These are phyloP conservation scores for Hypotaenidia okinawae DNA, from an alignment of 2,797 vertebrate genomes.

Conservation along the genomic window DNA sequence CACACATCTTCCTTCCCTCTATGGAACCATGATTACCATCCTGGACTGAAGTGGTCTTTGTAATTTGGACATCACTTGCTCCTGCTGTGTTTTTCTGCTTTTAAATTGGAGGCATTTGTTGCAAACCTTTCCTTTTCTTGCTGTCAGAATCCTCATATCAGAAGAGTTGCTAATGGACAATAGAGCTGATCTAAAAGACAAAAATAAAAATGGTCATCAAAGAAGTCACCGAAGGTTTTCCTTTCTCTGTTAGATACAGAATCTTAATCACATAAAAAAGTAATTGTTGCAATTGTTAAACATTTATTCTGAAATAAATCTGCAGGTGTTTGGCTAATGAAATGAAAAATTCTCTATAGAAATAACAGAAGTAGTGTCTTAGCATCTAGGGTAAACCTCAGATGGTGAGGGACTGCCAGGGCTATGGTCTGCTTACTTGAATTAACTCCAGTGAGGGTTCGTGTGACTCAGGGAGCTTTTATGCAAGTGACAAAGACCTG, in stretches of 20 bases:
- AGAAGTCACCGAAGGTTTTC: not conserved
- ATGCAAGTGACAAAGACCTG: not conserved
- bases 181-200: not conserved
- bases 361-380: not conserved
- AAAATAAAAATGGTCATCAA: not conserved
- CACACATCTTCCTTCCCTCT: slow-evolving; percentile 34
- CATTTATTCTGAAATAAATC: not conserved
- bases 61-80: slow-evolving; percentile 28
- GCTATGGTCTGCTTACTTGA: not conserved
- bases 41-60: not conserved
- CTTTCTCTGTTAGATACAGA: not conserved
- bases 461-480: not conserved
- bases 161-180: not conserved
- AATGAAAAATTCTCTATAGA: not conserved
- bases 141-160: not conserved
- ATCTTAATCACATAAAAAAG: not conserved
- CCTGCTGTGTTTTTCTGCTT: slow-evolving; percentile 33
- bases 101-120: slow-evolving; percentile 26
- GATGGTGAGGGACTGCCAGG: not conserved
- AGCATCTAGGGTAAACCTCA: not conserved
- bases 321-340: not conserved
- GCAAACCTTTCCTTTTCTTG: not conserved
- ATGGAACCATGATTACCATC: not conserved
- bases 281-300: not conserved
- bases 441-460: not conserved